Percentiles rank a stretch among this genome's conserved stretches.
Conservation (phyloP, 2,113 vertebrate species). For the Oncorhynchus tshawytscha region DNA sequence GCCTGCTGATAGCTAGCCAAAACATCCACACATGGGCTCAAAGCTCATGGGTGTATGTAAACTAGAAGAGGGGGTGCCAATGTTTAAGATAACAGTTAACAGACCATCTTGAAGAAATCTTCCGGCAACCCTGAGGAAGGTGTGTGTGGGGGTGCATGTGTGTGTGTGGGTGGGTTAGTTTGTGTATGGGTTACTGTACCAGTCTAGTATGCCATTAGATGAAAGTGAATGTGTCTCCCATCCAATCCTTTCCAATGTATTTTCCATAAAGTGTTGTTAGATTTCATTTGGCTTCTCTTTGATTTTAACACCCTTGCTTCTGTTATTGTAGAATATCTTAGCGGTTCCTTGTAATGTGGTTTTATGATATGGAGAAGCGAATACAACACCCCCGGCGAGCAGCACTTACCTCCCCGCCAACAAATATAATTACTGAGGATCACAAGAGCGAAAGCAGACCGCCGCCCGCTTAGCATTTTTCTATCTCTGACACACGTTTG, state of each 20-base stretch:
- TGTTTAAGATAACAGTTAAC: slow-evolving; percentile 19
- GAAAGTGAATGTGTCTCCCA: slow-evolving; percentile 22
- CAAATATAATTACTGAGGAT: slow-evolving; percentile 67
- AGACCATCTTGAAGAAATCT: slow-evolving; percentile 14
- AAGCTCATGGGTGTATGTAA: slow-evolving; percentile 51
- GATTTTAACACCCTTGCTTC: slow-evolving; percentile 61
- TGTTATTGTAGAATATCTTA: slow-evolving; percentile 74
- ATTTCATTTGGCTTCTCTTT: slow-evolving; percentile 66
- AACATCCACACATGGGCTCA: slow-evolving; percentile 35
- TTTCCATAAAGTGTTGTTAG: slow-evolving; percentile 57
- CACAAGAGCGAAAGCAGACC: slow-evolving; percentile 71
- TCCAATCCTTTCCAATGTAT: slow-evolving; percentile 63
- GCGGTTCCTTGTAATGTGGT: slow-evolving; percentile 71
- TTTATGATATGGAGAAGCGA: slow-evolving; percentile 60
- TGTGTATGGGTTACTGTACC: too few species aligned
- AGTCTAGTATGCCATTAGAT: too few species aligned
- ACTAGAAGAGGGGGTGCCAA: slow-evolving; percentile 59
- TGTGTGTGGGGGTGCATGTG: too few species aligned
- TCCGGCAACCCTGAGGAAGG: too few species aligned
- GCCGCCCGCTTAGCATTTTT: slow-evolving; percentile 61
- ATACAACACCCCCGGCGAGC: slow-evolving; percentile 63
- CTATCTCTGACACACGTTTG: not conserved
- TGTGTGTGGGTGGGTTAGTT: too few species aligned
- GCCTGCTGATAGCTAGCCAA: slow-evolving; percentile 28
- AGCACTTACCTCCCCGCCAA: slow-evolving; percentile 66